phyloP scores from a whole-genome alignment of 2,113 vertebrate genomes.

The Cottus gobio region DNA sequence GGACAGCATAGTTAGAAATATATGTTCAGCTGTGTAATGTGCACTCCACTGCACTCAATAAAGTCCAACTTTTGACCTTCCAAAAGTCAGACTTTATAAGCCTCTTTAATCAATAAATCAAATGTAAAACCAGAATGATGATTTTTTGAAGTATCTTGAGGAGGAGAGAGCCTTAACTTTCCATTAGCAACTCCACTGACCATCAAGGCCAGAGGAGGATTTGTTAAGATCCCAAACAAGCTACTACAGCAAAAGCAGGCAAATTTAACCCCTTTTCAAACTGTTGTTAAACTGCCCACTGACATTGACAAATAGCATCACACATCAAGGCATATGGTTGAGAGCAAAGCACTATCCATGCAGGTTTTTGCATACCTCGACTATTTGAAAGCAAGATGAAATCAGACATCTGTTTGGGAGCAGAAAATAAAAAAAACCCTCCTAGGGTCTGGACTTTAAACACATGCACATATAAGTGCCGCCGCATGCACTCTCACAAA shows the following conservation, averaged over 20 bases:
- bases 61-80: slow-evolving; percentile 48
- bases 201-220: slow-evolving; percentile 52
- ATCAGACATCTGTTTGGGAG: slow-evolving; percentile 71
- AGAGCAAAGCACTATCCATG: slow-evolving; percentile 47
- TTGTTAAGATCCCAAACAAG: slow-evolving; percentile 5
- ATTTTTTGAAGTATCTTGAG: slow-evolving; percentile 32
- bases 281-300: slow-evolving; percentile 25
- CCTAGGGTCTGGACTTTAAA: slow-evolving; percentile 56
- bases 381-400: slow-evolving; percentile 66
- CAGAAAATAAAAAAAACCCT: slow-evolving; percentile 46
- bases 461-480: slow-evolving; percentile 43
- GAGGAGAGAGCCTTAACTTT: slow-evolving; percentile 32
- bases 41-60: slow-evolving; percentile 23
- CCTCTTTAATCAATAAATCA: slow-evolving; percentile 66
- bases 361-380: neutral
- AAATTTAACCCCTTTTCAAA: slow-evolving; percentile 32
- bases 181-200: slow-evolving; percentile 52
- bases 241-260: slow-evolving; percentile 8
- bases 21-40: slow-evolving; percentile 7
- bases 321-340: slow-evolving; percentile 51
- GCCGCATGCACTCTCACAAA: slow-evolving; percentile 48
- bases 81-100: slow-evolving; percentile 52
- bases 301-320: slow-evolving; percentile 54
- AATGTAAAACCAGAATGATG: slow-evolving; percentile 67
- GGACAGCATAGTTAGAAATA: neutral